Conservation (phyloP, 2,888 invertebrate species). For the Scrobipalpa costella region DNA sequence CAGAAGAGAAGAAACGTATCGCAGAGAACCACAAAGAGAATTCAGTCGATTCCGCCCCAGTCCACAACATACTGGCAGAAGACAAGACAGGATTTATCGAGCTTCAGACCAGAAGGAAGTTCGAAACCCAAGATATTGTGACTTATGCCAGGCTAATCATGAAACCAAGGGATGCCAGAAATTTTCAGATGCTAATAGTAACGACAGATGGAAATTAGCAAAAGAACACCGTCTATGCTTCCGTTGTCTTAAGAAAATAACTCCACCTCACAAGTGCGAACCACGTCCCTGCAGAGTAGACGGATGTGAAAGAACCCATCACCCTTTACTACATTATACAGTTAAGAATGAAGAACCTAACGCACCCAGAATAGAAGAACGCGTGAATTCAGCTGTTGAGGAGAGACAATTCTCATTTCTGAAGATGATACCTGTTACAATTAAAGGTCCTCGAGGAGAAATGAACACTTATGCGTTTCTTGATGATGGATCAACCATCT, state of each 20-base stretch:
- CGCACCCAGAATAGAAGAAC: background rate
- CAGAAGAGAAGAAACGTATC: too few species aligned
- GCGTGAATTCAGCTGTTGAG: background rate
- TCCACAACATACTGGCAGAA: too few species aligned
- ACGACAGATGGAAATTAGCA: background rate
- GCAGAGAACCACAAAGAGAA: too few species aligned
- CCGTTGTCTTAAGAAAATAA: background rate
- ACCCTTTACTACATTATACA: background rate
- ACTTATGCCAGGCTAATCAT: background rate
- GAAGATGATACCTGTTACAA: constrained; percentile 29
- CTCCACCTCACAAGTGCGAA: background rate
- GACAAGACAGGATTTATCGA: too few species aligned
- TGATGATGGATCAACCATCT: constrained; percentile 33
- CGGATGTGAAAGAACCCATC: background rate
- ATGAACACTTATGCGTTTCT: constrained; percentile 30
- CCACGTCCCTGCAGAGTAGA: background rate
- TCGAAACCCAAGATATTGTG: too few species aligned
- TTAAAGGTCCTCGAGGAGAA: constrained; percentile 25
- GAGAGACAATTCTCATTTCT: constrained; percentile 1
- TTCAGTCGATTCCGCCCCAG: too few species aligned
- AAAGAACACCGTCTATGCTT: background rate
- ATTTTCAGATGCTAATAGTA: background rate
- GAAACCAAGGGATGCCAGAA: background rate
- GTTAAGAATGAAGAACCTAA: background rate
- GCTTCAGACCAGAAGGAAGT: too few species aligned